Evolutionary conservation across 2,113 vertebrate genomes (phyloP).

Genomic region (Boulengerochromis microlepis): DNA sequence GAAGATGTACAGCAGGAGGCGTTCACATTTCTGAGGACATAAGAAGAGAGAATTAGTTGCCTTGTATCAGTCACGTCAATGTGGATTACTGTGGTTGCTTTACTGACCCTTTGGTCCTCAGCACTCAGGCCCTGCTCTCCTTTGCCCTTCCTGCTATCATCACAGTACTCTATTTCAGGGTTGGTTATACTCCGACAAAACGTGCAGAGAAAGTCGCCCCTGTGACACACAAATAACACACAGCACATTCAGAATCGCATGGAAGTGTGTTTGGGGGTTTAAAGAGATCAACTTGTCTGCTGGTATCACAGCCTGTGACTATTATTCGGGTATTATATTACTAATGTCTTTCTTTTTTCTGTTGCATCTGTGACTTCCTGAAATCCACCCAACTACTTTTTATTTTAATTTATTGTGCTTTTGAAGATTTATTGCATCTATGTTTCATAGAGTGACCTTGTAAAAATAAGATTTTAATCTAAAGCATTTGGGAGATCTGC

Average conservation of each 20-base stretch:
- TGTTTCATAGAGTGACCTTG: not conserved
- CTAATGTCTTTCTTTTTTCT: not conserved
- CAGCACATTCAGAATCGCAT: not conserved
- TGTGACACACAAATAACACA: constrained; percentile 48
- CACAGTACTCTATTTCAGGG: constrained; percentile 95
- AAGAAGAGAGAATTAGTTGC: constrained; percentile 1
- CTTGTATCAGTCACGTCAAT: not conserved
- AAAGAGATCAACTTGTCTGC: not conserved
- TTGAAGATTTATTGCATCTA: not conserved
- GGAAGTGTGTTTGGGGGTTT: not conserved
- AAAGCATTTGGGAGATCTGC: not conserved
- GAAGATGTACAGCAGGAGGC: constrained; percentile 91
- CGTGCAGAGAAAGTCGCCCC: constrained; percentile 96
- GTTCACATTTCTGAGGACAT: constrained; percentile 87
- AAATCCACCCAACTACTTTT: not conserved
- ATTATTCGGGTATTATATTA: not conserved
- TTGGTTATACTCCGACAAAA: constrained; percentile 89
- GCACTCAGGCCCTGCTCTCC: constrained; percentile 80
- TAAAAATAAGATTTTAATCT: not conserved
- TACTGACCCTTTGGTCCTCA: constrained; percentile 85
- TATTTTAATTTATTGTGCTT: not conserved
- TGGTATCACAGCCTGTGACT: not conserved
- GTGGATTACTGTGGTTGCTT: not conserved
- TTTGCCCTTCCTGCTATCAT: constrained; percentile 83
- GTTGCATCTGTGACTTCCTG: not conserved